Conservation (phyloP, 2,113 vertebrate genomes). For the Egretta garzetta region DNA sequence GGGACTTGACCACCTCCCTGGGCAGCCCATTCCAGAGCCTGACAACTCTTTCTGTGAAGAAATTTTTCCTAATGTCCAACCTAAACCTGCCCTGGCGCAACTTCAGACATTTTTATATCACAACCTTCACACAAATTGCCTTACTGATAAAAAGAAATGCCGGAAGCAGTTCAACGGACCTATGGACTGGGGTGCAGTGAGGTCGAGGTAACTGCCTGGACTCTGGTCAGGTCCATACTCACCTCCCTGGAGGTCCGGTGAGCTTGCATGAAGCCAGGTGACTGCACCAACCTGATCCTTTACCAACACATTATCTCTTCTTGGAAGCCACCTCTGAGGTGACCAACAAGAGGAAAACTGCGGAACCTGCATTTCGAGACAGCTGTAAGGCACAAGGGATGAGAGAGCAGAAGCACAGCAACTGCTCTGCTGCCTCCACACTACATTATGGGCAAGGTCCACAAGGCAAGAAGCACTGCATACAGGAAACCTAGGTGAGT, state of each 20-base stretch:
- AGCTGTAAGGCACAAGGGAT: not conserved
- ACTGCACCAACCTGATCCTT: not conserved
- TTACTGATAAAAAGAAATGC: not conserved
- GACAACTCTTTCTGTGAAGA: too few relatives aligned
- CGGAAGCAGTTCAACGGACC: rapidly evolving
- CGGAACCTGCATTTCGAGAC: not conserved
- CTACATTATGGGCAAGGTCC: not conserved
- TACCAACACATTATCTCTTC: not conserved
- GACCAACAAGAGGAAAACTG: not conserved
- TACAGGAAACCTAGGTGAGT: not conserved
- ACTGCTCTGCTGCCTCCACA: not conserved
- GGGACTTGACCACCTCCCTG: too few relatives aligned
- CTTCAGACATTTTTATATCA: not conserved
- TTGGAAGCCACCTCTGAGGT: not conserved
- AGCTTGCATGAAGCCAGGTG: not conserved
- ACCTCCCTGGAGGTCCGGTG: not conserved
- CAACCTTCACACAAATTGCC: not conserved
- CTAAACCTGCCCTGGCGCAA: too few relatives aligned
- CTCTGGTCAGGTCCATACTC: not conserved
- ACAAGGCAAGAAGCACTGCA: not conserved
- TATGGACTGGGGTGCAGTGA: rapidly evolving
- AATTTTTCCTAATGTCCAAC: too few relatives aligned
- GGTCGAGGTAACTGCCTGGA: not conserved
- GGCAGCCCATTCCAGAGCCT: too few relatives aligned
- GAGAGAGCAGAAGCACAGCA: not conserved